Evolutionary conservation across 1,140 invertebrate species (phyloP).

Genomic region (Aporrectodea caliginosa): DNA sequence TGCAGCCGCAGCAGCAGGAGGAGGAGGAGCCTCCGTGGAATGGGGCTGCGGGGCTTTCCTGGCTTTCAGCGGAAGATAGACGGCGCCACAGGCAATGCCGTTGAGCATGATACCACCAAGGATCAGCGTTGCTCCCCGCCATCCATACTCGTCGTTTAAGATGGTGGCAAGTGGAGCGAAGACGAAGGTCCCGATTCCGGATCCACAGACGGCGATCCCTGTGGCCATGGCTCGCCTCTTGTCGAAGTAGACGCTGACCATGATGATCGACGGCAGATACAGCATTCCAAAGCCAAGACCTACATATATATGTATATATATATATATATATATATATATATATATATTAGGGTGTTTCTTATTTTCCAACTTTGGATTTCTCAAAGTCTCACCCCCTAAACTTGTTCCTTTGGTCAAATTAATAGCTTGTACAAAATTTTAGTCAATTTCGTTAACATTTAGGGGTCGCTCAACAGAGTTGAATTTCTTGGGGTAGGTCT

Average conservation of each 20-base stretch:
- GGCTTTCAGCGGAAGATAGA: slow-evolving; percentile 83
- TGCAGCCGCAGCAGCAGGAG: neutral
- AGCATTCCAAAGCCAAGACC: slow-evolving; percentile 90
- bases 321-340: no score
- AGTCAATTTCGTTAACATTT: no score
- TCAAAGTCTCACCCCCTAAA: no score
- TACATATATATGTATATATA: no score
- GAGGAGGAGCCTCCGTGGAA: neutral
- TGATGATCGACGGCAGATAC: slow-evolving; percentile 89
- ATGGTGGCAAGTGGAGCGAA: slow-evolving; percentile 26
- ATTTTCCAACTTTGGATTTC: no score
- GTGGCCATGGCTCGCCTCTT: slow-evolving; percentile 84
- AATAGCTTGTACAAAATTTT: no score
- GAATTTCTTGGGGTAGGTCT: no score
- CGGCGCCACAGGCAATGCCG: slow-evolving; percentile 85
- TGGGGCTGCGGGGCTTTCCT: neutral
- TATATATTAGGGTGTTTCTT: no score
- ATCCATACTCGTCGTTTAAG: slow-evolving; percentile 28
- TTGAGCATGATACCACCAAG: slow-evolving; percentile 70
- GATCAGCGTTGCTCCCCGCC: slow-evolving; percentile 20
- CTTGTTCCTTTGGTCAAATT: no score
- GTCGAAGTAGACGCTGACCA: slow-evolving; percentile 91
- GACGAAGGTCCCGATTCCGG: slow-evolving; percentile 78
- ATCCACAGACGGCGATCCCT: slow-evolving; percentile 89
- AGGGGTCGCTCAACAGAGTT: no score